Evolutionary conservation across 2,797 vertebrate genomes (phyloP).

Genomic region (Gymnothorax reevesii): DNA sequence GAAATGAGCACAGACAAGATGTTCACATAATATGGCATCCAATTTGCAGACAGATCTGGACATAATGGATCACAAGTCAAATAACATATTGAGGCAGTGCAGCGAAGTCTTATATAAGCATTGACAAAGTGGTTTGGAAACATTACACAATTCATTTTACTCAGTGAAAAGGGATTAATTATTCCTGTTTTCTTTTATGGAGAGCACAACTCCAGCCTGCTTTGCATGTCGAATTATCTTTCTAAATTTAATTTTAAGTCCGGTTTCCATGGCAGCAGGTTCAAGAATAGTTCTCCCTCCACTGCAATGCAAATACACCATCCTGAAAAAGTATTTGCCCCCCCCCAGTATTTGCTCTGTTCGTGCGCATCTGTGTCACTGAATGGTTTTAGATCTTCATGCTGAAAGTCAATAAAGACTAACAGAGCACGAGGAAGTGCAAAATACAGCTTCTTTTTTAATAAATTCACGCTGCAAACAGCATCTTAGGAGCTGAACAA

Average conservation of each 20-base stretch:
- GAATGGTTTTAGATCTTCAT: no score
- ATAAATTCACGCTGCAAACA: no score
- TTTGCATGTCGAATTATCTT: background rate
- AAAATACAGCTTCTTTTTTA: no score
- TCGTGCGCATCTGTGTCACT: no score
- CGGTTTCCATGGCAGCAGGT: conserved; percentile 9
- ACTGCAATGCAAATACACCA: background rate
- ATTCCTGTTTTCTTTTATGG: background rate
- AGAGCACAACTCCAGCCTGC: background rate
- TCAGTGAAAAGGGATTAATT: background rate
- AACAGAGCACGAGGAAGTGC: no score
- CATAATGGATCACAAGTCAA: background rate
- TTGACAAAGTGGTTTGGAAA: background rate
- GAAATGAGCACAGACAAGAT: background rate
- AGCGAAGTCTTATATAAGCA: background rate
- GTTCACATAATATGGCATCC: background rate
- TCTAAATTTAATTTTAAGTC: conserved; percentile 1
- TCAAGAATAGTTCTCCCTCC: background rate
- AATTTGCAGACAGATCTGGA: background rate
- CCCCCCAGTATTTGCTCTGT: no score
- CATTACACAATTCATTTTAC: background rate
- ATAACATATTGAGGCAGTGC: background rate
- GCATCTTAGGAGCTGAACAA: no score
- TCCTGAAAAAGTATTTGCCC: no score
- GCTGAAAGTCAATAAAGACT: no score